phyloP scores from a whole-genome alignment of 2,888 invertebrate species.

The Volucella zonaria region DNA sequence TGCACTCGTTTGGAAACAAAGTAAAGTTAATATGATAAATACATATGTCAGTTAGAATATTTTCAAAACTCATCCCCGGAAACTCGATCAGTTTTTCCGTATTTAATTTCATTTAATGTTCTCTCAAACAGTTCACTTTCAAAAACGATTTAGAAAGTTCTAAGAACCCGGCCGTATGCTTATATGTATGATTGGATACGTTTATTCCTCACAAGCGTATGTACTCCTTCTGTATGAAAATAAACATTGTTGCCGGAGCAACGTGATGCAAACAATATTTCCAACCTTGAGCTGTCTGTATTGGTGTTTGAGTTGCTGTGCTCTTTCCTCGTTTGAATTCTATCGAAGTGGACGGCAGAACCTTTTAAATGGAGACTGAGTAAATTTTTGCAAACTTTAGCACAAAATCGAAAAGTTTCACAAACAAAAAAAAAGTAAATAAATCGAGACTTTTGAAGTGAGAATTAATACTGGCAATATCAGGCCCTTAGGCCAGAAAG shows the following conservation, averaged over 20 bases:
- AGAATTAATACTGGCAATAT: not conserved
- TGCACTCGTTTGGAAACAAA: too few relatives aligned
- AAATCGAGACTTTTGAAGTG: constrained; percentile 3
- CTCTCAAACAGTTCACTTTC: too few relatives aligned
- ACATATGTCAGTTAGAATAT: too few relatives aligned
- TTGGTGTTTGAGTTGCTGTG: not conserved
- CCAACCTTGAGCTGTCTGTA: constrained; percentile 1
- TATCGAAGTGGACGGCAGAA: not conserved
- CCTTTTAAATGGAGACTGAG: not conserved
- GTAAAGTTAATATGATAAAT: too few relatives aligned
- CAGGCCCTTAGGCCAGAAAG: not conserved
- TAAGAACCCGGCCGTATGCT: too few relatives aligned
- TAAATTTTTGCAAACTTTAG: not conserved
- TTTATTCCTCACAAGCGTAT: too few relatives aligned
- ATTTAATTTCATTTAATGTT: too few relatives aligned
- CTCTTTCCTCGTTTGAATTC: not conserved
- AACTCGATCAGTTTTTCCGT: too few relatives aligned
- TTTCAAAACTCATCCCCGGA: too few relatives aligned
- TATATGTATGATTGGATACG: too few relatives aligned
- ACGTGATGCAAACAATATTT: constrained; percentile 30
- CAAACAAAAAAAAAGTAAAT: not conserved
- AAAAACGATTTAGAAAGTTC: too few relatives aligned
- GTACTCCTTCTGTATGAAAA: too few relatives aligned
- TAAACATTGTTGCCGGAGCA: constrained; percentile 21
- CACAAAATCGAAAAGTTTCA: constrained; percentile 6